Conservation (phyloP, 2,888 invertebrate species). For the Hemithea aestivaria region DNA sequence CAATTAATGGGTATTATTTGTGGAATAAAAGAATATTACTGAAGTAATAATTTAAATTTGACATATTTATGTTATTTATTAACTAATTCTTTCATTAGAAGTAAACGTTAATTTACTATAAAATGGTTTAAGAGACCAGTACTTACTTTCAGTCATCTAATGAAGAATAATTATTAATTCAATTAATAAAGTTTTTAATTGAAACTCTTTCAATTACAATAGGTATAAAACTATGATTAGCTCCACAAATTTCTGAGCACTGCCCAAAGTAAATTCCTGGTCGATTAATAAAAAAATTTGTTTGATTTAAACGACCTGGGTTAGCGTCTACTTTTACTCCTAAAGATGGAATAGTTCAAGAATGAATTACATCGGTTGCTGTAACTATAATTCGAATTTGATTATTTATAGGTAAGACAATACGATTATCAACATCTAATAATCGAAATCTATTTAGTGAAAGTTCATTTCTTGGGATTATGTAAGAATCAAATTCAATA, state of each 20-base stretch:
- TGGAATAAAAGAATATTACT: conserved; percentile 82
- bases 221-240: conserved; percentile 89
- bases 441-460: conserved; percentile 69
- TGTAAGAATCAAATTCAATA: conserved; percentile 81
- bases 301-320: conserved; percentile 83
- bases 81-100: conserved; percentile 82
- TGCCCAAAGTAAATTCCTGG: conserved; percentile 85
- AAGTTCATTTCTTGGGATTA: conserved; percentile 66
- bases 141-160: conserved; percentile 85
- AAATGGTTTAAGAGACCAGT: conserved; percentile 84
- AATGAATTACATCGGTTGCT: conserved; percentile 83
- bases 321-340: conserved; percentile 83
- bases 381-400: conserved; percentile 82
- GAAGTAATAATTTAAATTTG: conserved; percentile 81
- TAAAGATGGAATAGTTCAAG: conserved; percentile 81
- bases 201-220: conserved; percentile 82
- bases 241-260: conserved; percentile 90
- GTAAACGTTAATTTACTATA: conserved; percentile 81
- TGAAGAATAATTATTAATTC: conserved; percentile 76
- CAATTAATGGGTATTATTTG: conserved; percentile 83
- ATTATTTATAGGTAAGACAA: conserved; percentile 78
- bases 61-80: conserved; percentile 79
- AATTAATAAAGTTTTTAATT: conserved; percentile 77
- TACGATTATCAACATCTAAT: conserved; percentile 82
- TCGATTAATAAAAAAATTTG: conserved; percentile 79